Percentiles rank a stretch among this genome's conserved stretches.
Conservation (phyloP, 64 coral and sea anemone genomes). For the Actinia tenebrosa region DNA sequence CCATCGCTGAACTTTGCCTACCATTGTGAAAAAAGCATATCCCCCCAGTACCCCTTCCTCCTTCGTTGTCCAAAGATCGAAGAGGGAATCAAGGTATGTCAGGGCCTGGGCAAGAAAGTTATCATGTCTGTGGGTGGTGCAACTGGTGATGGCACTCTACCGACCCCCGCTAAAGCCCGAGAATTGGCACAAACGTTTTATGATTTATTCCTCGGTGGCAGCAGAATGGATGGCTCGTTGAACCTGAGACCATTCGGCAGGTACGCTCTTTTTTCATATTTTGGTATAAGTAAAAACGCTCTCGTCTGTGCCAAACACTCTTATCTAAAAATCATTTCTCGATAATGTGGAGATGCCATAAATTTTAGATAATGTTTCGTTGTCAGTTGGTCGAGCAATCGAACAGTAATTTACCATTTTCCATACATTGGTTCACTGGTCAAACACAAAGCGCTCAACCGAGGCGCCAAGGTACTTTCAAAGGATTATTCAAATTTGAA, state of each 20-base stretch:
- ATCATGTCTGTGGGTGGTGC: slow-evolving; percentile 62
- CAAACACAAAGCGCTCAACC: too few relatives aligned
- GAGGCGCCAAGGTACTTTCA: too few relatives aligned
- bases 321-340: too few relatives aligned
- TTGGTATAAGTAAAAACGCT: too few relatives aligned
- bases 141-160: slow-evolving; percentile 49
- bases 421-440: too few relatives aligned
- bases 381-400: too few relatives aligned
- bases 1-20: slow-evolving; percentile 52
- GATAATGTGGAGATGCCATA: too few relatives aligned
- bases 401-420: too few relatives aligned
- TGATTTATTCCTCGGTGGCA: slow-evolving; percentile 51
- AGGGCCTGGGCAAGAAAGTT: slow-evolving; percentile 60
- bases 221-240: not conserved
- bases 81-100: slow-evolving; percentile 60
- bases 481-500: too few relatives aligned
- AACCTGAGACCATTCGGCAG: slow-evolving; percentile 47
- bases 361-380: too few relatives aligned
- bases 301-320: too few relatives aligned
- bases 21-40: slow-evolving; percentile 40
- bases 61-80: slow-evolving; percentile 48
- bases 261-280: slow-evolving; percentile 1
- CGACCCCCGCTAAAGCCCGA: slow-evolving; percentile 17
- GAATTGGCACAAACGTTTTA: slow-evolving; percentile 39
- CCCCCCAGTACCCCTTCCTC: slow-evolving; percentile 27